A percentile compares a stretch with the other conserved stretches of the same genome.
Conservation (phyloP, 1,140 invertebrate species). For the Scaptomyza graminum region DNA sequence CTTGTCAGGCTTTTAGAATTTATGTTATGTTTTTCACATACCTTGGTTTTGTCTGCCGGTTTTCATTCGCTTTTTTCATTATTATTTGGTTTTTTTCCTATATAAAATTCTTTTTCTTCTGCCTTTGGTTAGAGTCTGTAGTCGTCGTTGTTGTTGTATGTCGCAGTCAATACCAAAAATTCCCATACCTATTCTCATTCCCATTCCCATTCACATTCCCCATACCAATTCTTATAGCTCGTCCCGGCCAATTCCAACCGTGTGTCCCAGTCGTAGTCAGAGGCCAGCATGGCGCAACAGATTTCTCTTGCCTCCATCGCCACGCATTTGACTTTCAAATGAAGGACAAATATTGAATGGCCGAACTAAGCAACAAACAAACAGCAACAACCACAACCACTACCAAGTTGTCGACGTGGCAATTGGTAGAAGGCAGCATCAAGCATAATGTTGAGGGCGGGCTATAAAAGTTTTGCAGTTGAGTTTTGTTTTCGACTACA, state of each 20-base stretch:
- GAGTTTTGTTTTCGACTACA: slow-evolving; percentile 40
- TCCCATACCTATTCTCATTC: slow-evolving; percentile 25
- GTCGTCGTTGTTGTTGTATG: slow-evolving; percentile 4
- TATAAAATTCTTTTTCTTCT: slow-evolving; percentile 27
- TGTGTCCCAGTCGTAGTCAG: slow-evolving; percentile 20
- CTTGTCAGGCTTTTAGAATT: slow-evolving; percentile 78
- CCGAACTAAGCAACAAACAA: slow-evolving; percentile 49
- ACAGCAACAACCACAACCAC: slow-evolving; percentile 51
- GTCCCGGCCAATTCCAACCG: slow-evolving; percentile 25
- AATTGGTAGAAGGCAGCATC: slow-evolving; percentile 31
- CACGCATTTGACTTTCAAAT: slow-evolving; percentile 82
- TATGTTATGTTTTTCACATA: slow-evolving; percentile 81
- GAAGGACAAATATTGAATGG: slow-evolving; percentile 79
- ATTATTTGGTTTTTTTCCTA: slow-evolving; percentile 58
- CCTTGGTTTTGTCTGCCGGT: slow-evolving; percentile 61
- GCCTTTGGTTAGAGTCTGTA: slow-evolving; percentile 20
- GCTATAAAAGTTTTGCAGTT: slow-evolving; percentile 74
- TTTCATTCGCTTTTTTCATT: slow-evolving; percentile 67
- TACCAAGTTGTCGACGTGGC: slow-evolving; percentile 49
- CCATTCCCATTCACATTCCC: slow-evolving; percentile 15
- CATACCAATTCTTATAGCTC: neutral
- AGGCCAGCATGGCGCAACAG: slow-evolving; percentile 64
- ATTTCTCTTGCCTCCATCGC: slow-evolving; percentile 76
- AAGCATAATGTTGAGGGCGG: slow-evolving; percentile 66
- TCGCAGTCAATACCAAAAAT: slow-evolving; percentile 14